Evolutionary conservation across 2,888 invertebrate genomes (phyloP).

Genomic region (Tricholauxania praeusta): DNA sequence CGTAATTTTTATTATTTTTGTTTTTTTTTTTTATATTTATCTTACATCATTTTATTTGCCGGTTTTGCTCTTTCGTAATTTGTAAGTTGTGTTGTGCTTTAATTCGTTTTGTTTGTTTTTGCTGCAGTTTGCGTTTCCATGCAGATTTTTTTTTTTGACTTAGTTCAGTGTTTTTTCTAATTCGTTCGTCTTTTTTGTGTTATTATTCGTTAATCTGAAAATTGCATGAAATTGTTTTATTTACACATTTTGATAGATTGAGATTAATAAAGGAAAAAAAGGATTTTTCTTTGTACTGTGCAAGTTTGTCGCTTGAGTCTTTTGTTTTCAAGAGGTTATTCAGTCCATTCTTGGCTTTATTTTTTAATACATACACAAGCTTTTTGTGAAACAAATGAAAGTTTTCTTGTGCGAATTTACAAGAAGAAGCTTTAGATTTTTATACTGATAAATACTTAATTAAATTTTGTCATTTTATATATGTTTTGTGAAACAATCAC

Average conservation of each 20-base stretch:
- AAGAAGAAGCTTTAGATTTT: too few species aligned
- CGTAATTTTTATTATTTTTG: conserved; percentile 47
- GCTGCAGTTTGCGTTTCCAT: conserved; percentile 30
- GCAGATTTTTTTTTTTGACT: not conserved
- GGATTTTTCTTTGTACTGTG: conserved; percentile 41
- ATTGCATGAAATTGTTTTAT: not conserved
- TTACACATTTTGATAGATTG: not conserved
- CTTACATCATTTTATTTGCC: conserved; percentile 2
- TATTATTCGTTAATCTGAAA: not conserved
- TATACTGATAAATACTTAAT: too few species aligned
- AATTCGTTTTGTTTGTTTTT: conserved; percentile 37
- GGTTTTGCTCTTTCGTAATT: conserved; percentile 20
- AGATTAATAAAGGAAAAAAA: conserved; percentile 17
- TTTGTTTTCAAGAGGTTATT: conserved; percentile 13
- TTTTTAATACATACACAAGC: too few species aligned
- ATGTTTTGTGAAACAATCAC: too few species aligned
- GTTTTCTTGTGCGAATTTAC: too few species aligned
- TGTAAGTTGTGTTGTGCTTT: not conserved
- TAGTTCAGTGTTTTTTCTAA: not conserved
- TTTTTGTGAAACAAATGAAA: too few species aligned
- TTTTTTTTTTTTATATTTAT: not conserved
- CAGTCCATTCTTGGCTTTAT: too few species aligned
- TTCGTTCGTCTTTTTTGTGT: not conserved
- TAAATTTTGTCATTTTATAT: too few species aligned
- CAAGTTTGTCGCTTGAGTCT: conserved; percentile 45